These are phyloP conservation scores for Eriocheir sinensis DNA, from an alignment of 1,140 invertebrate species.

Conservation along the genomic window DNA sequence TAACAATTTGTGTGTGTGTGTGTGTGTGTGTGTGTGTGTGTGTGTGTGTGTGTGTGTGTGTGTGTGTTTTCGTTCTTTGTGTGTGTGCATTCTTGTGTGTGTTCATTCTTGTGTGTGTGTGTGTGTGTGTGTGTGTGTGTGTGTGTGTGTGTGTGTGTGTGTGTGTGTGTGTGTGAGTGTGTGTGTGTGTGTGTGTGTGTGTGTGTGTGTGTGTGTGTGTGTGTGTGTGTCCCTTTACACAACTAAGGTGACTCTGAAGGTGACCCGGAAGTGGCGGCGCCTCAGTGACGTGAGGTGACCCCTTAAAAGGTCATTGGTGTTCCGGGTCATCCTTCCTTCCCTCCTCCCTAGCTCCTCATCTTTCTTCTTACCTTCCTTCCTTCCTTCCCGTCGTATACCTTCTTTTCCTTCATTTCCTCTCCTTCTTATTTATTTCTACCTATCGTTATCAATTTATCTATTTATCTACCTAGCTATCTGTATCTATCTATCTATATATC, in stretches of 20 bases:
- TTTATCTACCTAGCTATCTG: too few relatives aligned
- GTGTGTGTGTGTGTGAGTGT: background rate
- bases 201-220: background rate
- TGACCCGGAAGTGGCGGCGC: constrained; percentile 19
- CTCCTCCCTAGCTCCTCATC: background rate
- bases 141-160: background rate
- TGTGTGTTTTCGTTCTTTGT: too few relatives aligned
- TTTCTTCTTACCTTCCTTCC: background rate
- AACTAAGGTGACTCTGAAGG: background rate
- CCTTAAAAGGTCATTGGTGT: too few relatives aligned
- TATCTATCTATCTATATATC: too few relatives aligned
- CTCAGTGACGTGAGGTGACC: background rate
- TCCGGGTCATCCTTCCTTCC: background rate
- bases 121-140: background rate
- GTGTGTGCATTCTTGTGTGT: too few relatives aligned
- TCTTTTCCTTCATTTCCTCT: background rate
- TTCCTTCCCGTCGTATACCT: too few relatives aligned
- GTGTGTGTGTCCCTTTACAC: background rate
- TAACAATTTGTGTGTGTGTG: too few relatives aligned
- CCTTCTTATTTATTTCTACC: background rate
- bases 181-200: background rate
- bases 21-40: background rate
- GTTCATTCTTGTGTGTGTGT: too few relatives aligned
- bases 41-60: background rate
- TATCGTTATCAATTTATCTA: too few relatives aligned